phyloP scores from a whole-genome alignment of 2,113 vertebrate species.

The Panurus biarmicus region DNA sequence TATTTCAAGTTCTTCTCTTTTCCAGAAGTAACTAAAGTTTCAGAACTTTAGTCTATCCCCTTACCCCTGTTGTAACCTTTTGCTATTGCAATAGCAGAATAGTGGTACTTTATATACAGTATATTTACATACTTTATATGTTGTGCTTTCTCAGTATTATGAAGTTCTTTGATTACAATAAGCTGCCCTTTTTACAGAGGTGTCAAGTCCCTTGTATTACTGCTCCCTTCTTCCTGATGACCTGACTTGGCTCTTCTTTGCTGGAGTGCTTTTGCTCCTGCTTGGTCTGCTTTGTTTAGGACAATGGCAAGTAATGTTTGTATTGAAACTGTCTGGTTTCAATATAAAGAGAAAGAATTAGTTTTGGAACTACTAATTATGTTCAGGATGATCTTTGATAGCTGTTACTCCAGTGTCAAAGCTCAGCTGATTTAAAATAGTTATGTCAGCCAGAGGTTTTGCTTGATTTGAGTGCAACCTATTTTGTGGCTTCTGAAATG shows the following conservation, averaged over 20 bases:
- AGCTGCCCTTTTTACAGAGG: background rate
- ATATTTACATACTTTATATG: too few species aligned
- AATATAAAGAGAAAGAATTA: background rate
- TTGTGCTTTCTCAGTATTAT: background rate
- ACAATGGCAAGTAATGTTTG: background rate
- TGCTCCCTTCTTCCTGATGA: background rate
- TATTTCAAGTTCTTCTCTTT: background rate
- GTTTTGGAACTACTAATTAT: background rate
- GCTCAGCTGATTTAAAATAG: background rate
- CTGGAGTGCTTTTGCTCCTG: background rate
- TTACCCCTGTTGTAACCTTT: background rate
- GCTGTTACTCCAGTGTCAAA: background rate
- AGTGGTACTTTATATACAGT: background rate
- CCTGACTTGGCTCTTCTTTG: background rate
- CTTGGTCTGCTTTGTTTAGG: background rate
- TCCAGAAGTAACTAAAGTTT: background rate
- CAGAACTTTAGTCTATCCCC: background rate
- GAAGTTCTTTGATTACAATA: background rate
- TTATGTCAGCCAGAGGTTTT: background rate
- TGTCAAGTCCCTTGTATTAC: background rate
- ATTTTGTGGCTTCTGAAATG: background rate
- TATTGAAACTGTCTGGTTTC: background rate
- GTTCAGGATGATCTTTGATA: background rate
- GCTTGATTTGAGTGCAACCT: background rate
- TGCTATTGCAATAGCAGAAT: background rate